phyloP scores from a whole-genome alignment of 2,797 vertebrate species.

The Acomys russatus region DNA sequence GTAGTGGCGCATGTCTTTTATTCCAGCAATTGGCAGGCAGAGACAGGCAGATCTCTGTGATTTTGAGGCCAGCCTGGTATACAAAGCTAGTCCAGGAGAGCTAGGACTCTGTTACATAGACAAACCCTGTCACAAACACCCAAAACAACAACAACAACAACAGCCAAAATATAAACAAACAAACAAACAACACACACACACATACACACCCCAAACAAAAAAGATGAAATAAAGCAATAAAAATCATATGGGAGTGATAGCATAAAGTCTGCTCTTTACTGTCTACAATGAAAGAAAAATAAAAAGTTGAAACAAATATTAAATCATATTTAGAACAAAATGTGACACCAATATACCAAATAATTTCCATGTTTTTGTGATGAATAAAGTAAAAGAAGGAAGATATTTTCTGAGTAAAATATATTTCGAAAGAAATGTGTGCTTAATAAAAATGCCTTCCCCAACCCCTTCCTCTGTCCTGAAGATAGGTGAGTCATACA shows the following conservation, averaged over 20 bases:
- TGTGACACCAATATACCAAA: neutral
- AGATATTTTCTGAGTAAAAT: conserved; percentile 2
- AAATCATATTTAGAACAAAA: conserved; percentile 32
- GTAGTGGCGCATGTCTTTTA: no score
- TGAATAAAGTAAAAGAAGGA: conserved; percentile 13
- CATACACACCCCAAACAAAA: no score
- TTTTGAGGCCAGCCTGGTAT: no score
- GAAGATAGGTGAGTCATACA: neutral
- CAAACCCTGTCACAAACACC: no score
- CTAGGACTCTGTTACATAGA: no score
- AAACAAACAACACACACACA: no score
- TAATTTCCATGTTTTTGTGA: conserved; percentile 27
- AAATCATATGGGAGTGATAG: neutral
- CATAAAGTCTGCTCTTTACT: neutral
- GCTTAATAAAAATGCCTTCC: neutral
- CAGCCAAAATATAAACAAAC: no score
- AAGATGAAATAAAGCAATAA: conserved; percentile 49
- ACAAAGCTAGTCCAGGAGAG: no score
- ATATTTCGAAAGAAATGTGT: conserved; percentile 60
- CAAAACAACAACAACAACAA: no score
- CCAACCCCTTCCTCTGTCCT: neutral
- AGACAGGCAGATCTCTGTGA: no score
- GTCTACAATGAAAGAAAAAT: conserved; percentile 9
- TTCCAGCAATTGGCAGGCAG: no score
- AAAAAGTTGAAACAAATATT: neutral